phyloP scores from a whole-genome alignment of 2,113 vertebrate species.

The Notechis scutatus region DNA sequence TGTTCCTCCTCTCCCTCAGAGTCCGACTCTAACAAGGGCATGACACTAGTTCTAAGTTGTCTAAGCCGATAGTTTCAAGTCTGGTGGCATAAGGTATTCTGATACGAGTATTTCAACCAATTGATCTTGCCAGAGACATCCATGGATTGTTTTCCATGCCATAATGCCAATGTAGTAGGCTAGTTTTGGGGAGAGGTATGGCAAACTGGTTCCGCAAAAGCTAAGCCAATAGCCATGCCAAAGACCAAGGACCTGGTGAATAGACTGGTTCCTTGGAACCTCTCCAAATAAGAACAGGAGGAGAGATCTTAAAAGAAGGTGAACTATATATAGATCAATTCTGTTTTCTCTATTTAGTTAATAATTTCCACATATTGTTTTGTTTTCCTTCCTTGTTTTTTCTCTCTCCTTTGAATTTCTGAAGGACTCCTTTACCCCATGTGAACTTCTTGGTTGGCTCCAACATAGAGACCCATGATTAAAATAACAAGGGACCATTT shows the following conservation, averaged over 20 bases:
- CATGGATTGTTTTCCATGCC: not conserved
- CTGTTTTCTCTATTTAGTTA: not conserved
- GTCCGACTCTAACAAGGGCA: no score
- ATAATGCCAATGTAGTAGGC: not conserved
- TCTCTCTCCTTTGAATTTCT: not conserved
- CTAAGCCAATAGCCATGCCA: not conserved
- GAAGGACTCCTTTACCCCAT: conserved; percentile 12
- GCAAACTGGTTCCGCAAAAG: not conserved
- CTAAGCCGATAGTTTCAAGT: no score
- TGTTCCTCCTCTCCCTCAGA: no score
- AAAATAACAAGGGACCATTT: not conserved
- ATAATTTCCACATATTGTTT: not conserved
- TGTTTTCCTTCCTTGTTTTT: not conserved
- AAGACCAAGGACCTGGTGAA: not conserved
- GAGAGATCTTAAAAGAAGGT: not conserved
- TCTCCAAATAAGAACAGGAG: not conserved
- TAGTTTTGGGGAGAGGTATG: not conserved
- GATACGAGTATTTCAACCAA: no score
- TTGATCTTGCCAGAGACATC: not conserved
- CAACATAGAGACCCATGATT: not conserved
- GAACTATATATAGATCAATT: not conserved
- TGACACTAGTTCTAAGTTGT: no score
- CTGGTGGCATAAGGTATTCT: no score
- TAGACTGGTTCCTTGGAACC: not conserved
- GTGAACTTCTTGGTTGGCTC: not conserved